Percentiles rank a stretch among this genome's conserved stretches.
These are phyloP conservation scores for Colletes latitarsis DNA, from an alignment of 1,140 invertebrate genomes.

Conservation along the genomic window DNA sequence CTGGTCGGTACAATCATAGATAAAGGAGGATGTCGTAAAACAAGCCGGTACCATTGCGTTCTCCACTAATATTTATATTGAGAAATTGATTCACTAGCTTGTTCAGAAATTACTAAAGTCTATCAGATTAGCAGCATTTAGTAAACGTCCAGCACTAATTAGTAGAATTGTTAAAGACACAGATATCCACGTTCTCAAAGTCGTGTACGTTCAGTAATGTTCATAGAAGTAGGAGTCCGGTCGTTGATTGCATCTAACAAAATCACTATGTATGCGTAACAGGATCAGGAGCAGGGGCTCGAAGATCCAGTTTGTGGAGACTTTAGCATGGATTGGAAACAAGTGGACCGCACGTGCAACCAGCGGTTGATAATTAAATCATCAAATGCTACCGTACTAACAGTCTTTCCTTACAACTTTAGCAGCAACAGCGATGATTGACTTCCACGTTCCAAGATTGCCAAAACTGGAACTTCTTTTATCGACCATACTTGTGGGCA, in stretches of 20 bases:
- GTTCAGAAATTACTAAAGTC: neutral
- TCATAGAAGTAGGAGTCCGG: conserved; percentile 26
- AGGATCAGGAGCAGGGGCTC: conserved; percentile 62
- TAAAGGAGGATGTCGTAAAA: conserved; percentile 63
- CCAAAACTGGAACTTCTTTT: conserved; percentile 44
- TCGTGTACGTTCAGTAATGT: conserved; percentile 17
- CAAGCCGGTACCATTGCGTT: conserved; percentile 51
- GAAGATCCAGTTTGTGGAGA: conserved; percentile 70
- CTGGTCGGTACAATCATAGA: conserved; percentile 79
- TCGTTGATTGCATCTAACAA: conserved; percentile 41
- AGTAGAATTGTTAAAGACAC: conserved; percentile 2
- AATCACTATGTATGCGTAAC: conserved; percentile 55
- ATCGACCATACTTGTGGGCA: conserved; percentile 26
- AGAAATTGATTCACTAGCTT: neutral
- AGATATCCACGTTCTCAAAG: conserved; percentile 12
- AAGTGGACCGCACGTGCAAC: conserved; percentile 38
- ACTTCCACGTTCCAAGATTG: conserved; percentile 49
- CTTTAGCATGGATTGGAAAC: conserved; percentile 62
- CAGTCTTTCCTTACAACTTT: conserved; percentile 52
- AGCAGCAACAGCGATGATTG: conserved; percentile 53
- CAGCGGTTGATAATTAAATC: conserved; percentile 41
- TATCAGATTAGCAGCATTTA: conserved; percentile 16
- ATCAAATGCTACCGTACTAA: conserved; percentile 42
- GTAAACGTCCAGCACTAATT: conserved; percentile 7
- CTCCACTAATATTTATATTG: conserved; percentile 50